Evolutionary conservation across 1,140 invertebrate species (phyloP), one percentile per base, ranked within the genome.

Genomic region (Drosophila eugracilis): DNA sequence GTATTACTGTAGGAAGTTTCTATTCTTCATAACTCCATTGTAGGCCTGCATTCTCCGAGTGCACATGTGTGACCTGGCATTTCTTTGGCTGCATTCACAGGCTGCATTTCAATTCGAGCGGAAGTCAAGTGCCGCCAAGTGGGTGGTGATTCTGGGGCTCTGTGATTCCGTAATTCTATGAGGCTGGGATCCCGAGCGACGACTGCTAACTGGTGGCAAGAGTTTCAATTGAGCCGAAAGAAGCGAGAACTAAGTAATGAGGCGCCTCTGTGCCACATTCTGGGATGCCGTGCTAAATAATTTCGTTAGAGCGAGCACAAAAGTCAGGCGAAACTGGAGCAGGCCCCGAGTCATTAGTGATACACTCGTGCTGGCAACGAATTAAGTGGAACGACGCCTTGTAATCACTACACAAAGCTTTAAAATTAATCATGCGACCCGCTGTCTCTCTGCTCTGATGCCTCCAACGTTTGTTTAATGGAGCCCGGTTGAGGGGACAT

Each of bases 361-460:
- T 53, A 67, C 49, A 42, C 71, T 52, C 44, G 44, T 15, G 5
- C 34, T 39, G 14, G 45, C 65, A 49, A 37, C 37, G 37, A 75
- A 75, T 57, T 66, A 54, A 75, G 57, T 48, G 47, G 39, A 75
- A 55, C 49, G 50, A 28, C 54, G 71, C 58, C 70, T 65, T 75
- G 49, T 71, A 77, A 62, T 77, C 57, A 78, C 47, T 55, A 75
- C 37, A 86, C 42, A 86, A 77, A 80, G 62, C 80, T 70, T 73
- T 73, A 69, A 85, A 81, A 86, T 85, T 70, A 85, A 85, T 85
- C 73, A 80, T 77, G 72, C 77, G 72, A 80, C 76, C 72, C 72
- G 67, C 48, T 74, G 75, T 36, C 60, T 60, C 15, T 12, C 5
- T 21, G 7, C 12, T 12, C 41, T 4, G 10, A 14, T 5, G 24